Conservation (phyloP, 2,113 vertebrate genomes). For the Ceyx melanurus region DNA sequence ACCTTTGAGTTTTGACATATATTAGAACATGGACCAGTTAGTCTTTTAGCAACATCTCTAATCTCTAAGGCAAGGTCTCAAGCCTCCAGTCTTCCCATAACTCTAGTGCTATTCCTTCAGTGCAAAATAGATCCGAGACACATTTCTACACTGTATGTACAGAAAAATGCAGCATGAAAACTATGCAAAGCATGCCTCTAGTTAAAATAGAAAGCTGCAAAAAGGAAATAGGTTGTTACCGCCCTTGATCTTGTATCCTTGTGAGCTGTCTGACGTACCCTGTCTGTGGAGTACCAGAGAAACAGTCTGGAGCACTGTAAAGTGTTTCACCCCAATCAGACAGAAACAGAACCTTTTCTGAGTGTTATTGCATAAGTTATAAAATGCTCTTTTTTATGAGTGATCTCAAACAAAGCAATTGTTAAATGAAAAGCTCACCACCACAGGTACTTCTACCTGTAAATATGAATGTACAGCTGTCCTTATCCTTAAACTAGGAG, state of each 20-base stretch:
- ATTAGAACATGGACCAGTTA: not conserved
- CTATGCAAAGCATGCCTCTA: not conserved
- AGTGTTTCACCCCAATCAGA: not conserved
- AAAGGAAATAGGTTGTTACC: not conserved
- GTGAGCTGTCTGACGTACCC: not conserved
- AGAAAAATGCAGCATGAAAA: not conserved
- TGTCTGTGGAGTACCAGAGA: not conserved
- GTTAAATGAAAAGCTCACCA: not conserved
- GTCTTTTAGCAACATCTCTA: not conserved
- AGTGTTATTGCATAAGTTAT: not conserved
- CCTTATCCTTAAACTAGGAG: not conserved
- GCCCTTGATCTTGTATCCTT: not conserved
- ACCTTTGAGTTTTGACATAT: not conserved
- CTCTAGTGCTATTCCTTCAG: not conserved
- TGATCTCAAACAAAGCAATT: not conserved
- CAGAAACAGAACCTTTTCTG: not conserved
- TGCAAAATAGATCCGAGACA: not conserved
- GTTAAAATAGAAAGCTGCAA: not conserved
- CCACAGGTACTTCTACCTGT: not conserved
- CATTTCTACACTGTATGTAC: not conserved
- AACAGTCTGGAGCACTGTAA: not conserved
- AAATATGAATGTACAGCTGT: not conserved
- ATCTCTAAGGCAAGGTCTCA: not conserved
- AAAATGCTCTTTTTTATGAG: not conserved
- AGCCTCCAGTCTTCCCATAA: not conserved